These are phyloP conservation scores for Etheostoma nigrum DNA, from an alignment of 2,797 vertebrate genomes.

Conservation along the genomic window DNA sequence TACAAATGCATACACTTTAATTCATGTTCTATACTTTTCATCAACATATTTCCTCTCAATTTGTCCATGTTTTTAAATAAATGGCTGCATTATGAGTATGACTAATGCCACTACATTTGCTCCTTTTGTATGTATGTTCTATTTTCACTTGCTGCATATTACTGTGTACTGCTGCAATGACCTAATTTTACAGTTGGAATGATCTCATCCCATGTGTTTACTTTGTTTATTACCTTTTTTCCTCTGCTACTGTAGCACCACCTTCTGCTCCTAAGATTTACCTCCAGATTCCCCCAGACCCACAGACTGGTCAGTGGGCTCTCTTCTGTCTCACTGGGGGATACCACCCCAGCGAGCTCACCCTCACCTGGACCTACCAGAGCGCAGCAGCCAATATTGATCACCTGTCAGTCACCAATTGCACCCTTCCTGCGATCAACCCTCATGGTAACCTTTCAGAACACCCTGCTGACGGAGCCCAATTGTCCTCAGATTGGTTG, in stretches of 20 bases:
- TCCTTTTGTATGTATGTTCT: slow-evolving; percentile 7
- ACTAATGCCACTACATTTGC: slow-evolving; percentile 3
- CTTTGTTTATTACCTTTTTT: slow-evolving; percentile 9
- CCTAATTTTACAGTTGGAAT: slow-evolving; percentile 1
- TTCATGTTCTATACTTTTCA: background rate
- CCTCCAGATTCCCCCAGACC: slow-evolving; percentile 54
- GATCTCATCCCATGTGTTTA: slow-evolving; percentile 6
- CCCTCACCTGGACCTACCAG: slow-evolving; percentile 70
- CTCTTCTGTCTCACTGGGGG: slow-evolving; percentile 70
- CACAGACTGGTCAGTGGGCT: slow-evolving; percentile 33
- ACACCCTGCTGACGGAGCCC: slow-evolving; percentile 16
- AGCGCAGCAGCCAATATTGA: slow-evolving; percentile 38
- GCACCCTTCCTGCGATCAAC: slow-evolving; percentile 51
- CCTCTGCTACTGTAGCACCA: slow-evolving; percentile 39
- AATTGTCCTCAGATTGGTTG: slow-evolving; percentile 54
- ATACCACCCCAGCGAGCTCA: slow-evolving; percentile 67
- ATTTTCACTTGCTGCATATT: slow-evolving; percentile 8
- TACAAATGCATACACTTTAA: background rate
- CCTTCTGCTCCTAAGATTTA: slow-evolving; percentile 63
- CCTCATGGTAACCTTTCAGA: slow-evolving; percentile 30
- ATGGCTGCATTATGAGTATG: slow-evolving; percentile 2
- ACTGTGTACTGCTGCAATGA: slow-evolving; percentile 15
- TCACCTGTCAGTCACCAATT: slow-evolving; percentile 58
- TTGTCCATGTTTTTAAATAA: background rate
- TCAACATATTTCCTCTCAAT: background rate